Evolutionary conservation across 2,888 invertebrate genomes (phyloP), one percentile per base, ranked within the genome.

Genomic region (Apodemia hepburni): DNA sequence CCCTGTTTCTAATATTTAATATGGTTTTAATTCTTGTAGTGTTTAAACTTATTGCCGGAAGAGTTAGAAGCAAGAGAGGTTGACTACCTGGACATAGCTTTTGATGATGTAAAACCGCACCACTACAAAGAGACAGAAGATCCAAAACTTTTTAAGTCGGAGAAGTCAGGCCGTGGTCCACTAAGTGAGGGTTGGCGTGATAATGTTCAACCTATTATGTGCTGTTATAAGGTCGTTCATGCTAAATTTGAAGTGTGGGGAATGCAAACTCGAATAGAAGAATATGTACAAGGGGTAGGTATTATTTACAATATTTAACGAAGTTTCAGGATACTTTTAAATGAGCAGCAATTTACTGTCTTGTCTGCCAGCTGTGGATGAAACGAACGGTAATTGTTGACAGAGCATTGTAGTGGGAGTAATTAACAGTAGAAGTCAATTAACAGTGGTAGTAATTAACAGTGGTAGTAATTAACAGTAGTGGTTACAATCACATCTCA

Each of bases 241-340:
- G 96, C 95, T 42, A 96, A 95, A 66, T 98, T 98, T 82, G 98
- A 98, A 85, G 96, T 98, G 5, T 98, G 98, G 97, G 98, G 98
- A 0, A 85, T 98, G 66, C 98, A 98, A 85, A 97, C 97, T 2
- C 94, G 94, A 81, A 97, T 97, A 0, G 98, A 98, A 83, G 96
- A 97, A 64, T 97, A 96, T 81, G 95, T 97, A 61, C 98, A 98
- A 74, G 95, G 93, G 74, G 97, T 96, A 92, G 71, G 84, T 80
- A 65, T 57, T 27, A 27, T 5, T 33, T 47, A 7, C 17, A 58
- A 59, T 59, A 11, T 61, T 15, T 18, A 15, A 42, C n/a, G n/a
- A n/a, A n/a, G n/a, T 27, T n/a, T 2, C 27, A 29, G 6, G 29
- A 5, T 29, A 29, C 6, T 7, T 29, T 6, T 5, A 29, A 29